Conservation (phyloP, 2,797 vertebrate genomes). For the Delichon dasypus region DNA sequence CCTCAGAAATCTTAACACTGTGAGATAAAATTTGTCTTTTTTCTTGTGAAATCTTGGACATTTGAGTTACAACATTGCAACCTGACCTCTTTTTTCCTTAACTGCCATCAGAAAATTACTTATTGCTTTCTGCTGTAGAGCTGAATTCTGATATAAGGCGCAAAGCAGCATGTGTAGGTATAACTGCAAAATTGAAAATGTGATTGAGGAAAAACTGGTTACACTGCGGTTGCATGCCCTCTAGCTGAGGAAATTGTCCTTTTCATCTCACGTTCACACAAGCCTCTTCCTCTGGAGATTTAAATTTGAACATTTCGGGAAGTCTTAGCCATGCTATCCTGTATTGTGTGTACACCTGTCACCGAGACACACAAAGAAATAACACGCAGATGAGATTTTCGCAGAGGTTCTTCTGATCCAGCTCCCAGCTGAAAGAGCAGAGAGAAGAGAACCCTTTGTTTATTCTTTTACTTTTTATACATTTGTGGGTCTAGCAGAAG, state of each 20-base stretch:
- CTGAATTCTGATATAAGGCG: neutral
- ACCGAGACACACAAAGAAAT: too few species aligned
- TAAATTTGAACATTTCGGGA: neutral
- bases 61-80: accelerated
- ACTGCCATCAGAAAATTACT: neutral
- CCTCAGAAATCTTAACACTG: neutral
- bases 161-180: neutral
- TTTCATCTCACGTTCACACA: neutral
- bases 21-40: neutral
- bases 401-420: too few species aligned
- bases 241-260: neutral
- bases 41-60: neutral
- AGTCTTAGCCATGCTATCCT: neutral
- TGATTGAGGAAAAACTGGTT: neutral
- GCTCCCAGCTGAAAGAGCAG: too few species aligned
- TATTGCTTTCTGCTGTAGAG: neutral
- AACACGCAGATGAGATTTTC: too few species aligned
- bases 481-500: too few species aligned
- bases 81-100: neutral
- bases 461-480: too few species aligned
- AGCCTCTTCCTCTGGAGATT: neutral
- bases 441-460: too few species aligned
- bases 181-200: neutral
- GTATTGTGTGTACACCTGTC: neutral
- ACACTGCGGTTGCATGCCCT: neutral